phyloP scores from a whole-genome alignment of 2,888 invertebrate species.

The Catocala sponsa region DNA sequence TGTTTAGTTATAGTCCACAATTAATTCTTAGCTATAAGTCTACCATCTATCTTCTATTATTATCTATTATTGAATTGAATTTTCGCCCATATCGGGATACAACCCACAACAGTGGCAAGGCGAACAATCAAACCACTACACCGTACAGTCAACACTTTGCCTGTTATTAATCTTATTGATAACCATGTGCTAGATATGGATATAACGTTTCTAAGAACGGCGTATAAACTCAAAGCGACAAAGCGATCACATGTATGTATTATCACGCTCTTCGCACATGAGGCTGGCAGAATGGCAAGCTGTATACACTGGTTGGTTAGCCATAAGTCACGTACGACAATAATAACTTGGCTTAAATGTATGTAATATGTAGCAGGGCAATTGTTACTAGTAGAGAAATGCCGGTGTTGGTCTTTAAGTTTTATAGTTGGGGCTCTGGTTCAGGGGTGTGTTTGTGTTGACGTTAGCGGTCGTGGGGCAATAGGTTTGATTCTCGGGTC shows the following conservation, averaged over 20 bases:
- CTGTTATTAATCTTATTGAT: slow-evolving; percentile 1
- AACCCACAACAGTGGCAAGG: too few relatives aligned
- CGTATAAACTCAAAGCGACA: slow-evolving; percentile 1
- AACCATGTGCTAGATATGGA: slow-evolving; percentile 16
- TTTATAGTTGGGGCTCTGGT: slow-evolving; percentile 5
- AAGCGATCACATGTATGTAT: slow-evolving; percentile 15
- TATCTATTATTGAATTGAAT: too few relatives aligned
- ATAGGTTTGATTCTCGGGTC: too few relatives aligned
- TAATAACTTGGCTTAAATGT: slow-evolving; percentile 6
- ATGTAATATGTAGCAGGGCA: slow-evolving; percentile 20
- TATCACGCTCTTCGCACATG: slow-evolving; percentile 19
- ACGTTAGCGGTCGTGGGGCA: too few relatives aligned
- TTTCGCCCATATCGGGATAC: too few relatives aligned
- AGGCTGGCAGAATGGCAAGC: slow-evolving; percentile 13
- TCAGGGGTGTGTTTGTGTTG: neutral
- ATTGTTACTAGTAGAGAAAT: slow-evolving; percentile 15
- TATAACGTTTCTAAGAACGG: slow-evolving; percentile 17
- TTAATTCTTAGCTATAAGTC: too few relatives aligned
- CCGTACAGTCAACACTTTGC: too few relatives aligned
- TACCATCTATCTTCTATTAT: too few relatives aligned
- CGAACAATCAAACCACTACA: too few relatives aligned
- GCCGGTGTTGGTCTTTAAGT: slow-evolving; percentile 5
- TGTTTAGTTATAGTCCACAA: too few relatives aligned
- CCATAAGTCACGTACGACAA: slow-evolving; percentile 18
- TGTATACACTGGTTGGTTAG: slow-evolving; percentile 10